Percentiles rank a stretch among this genome's conserved stretches.
Evolutionary conservation across 1,140 invertebrate species (phyloP).

Genomic region (Apocrypta bakeri): DNA sequence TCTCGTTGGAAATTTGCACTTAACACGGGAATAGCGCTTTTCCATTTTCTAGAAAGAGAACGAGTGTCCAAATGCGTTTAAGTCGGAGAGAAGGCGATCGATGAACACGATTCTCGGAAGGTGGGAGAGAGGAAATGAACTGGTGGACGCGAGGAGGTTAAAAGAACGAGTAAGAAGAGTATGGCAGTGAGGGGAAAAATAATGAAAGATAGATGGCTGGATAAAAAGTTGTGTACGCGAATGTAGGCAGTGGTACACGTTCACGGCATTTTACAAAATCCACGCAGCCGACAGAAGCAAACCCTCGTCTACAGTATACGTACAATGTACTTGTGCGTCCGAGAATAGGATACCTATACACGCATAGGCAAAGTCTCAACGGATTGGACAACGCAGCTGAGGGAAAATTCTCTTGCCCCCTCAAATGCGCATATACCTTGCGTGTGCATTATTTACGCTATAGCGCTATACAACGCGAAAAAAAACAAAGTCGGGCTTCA

Average conservation of each 20-base stretch:
- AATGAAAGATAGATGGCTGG: constrained; percentile 39
- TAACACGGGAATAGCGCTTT: constrained; percentile 10
- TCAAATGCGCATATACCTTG: neutral
- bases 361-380: neutral
- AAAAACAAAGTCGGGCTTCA: neutral
- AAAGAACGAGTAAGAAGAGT: neutral
- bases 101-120: constrained; percentile 32
- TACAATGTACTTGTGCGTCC: neutral
- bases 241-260: neutral
- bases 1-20: constrained; percentile 3
- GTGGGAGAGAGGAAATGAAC: constrained; percentile 36
- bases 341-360: neutral
- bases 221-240: constrained; percentile 14
- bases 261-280: constrained; percentile 29
- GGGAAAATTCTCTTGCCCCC: neutral
- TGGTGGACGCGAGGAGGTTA: constrained; percentile 19
- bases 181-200: neutral
- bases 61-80: constrained; percentile 33
- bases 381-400: neutral
- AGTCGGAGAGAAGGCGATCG: constrained; percentile 14
- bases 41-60: constrained; percentile 27
- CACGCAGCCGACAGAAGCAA: neutral
- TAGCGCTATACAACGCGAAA: neutral
- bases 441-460: neutral
- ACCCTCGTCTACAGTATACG: neutral